A percentile compares a stretch with the other conserved stretches of the same genome.
phyloP scores from a whole-genome alignment of 2,888 invertebrate species.

The Latrodectus elegans region DNA sequence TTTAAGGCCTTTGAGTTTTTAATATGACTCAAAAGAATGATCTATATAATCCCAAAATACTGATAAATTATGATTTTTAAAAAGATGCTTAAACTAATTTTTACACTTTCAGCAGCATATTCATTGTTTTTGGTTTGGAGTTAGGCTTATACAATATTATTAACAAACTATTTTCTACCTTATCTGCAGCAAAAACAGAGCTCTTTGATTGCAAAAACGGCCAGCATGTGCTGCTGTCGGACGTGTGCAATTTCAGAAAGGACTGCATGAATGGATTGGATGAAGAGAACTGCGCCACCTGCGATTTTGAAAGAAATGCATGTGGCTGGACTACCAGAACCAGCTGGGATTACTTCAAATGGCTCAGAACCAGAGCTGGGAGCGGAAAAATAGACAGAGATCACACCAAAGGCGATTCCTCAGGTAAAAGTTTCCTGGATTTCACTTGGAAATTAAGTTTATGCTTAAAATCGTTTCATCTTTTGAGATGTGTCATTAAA shows the following conservation, averaged over 20 bases:
- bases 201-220: constrained; percentile 60
- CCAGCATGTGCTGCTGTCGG: constrained; percentile 6
- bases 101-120: too few species aligned
- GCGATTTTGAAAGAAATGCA: constrained; percentile 45
- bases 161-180: background rate
- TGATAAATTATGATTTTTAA: too few species aligned
- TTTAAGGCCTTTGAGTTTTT: too few species aligned
- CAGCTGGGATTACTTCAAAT: background rate
- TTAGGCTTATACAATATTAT: too few species aligned
- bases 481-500: too few species aligned
- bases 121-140: too few species aligned
- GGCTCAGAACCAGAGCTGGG: constrained; percentile 35
- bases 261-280: constrained; percentile 62
- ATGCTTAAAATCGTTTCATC: too few species aligned
- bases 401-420: constrained; percentile 44
- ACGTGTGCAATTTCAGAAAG: constrained; percentile 60
- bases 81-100: too few species aligned
- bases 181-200: constrained; percentile 32
- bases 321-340: constrained; percentile 41
- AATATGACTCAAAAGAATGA: too few species aligned
- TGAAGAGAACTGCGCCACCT: constrained; percentile 52
- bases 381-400: constrained; percentile 14
- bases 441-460: too few species aligned
- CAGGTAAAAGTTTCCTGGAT: constrained; percentile 17
- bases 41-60: too few species aligned